Conservation (phyloP, 2,113 vertebrate genomes). For the Pogona vitticeps region DNA sequence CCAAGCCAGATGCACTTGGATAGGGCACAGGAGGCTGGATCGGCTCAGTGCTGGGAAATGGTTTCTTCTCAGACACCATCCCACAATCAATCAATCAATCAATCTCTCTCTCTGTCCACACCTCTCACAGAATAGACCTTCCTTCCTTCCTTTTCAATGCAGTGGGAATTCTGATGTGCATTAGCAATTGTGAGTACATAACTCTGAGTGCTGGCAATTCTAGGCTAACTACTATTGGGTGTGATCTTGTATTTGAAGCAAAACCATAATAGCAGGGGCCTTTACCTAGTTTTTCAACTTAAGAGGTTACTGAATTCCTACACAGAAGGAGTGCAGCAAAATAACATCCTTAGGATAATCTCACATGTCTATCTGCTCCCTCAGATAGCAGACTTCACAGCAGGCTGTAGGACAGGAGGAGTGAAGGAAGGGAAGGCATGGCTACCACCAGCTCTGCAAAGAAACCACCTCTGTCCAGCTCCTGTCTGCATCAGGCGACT, state of each 20-base stretch:
- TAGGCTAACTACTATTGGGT: not conserved
- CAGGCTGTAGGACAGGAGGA: not conserved
- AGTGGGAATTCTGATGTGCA: not conserved
- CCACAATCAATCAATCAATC: not conserved
- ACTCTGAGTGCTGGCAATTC: not conserved
- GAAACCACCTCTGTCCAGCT: not conserved
- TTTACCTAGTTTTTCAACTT: not conserved
- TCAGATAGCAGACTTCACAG: not conserved
- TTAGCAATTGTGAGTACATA: not conserved
- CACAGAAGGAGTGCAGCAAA: not conserved
- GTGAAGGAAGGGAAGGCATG: not conserved
- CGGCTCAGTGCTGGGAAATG: not conserved
- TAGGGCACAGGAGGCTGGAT: not conserved
- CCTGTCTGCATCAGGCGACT: not conserved
- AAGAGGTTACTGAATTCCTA: not conserved
- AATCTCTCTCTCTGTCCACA: no score
- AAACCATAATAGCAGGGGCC: not conserved
- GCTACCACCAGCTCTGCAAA: not conserved
- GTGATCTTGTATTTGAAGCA: not conserved
- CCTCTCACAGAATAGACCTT: no score
- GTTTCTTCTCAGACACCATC: not conserved
- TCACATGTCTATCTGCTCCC: not conserved
- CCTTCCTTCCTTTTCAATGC: not conserved
- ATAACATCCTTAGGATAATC: not conserved
- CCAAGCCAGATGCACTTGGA: constrained; percentile 15